Evolutionary conservation across 2,113 vertebrate genomes (phyloP).

Genomic region (Gymnogyps californianus): DNA sequence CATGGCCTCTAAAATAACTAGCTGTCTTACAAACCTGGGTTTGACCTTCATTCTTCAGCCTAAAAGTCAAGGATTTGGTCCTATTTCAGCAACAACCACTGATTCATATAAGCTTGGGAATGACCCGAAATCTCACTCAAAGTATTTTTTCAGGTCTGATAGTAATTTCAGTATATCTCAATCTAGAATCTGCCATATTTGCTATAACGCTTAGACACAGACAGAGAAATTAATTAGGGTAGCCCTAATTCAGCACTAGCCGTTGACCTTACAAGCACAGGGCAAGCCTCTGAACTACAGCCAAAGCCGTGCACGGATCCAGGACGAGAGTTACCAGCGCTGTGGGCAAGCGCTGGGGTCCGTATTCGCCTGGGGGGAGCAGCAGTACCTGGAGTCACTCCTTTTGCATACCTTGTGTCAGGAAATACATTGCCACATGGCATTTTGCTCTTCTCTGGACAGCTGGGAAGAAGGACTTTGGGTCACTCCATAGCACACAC

Average conservation of each 20-base stretch:
- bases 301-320: background rate
- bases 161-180: rapidly evolving
- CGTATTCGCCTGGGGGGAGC: background rate
- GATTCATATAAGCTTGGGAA: background rate
- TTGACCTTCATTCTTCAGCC: background rate
- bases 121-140: background rate
- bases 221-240: background rate
- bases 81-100: background rate
- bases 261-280: background rate
- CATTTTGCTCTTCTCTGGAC: background rate
- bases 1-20: background rate
- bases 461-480: background rate
- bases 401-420: no score
- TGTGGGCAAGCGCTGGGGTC: background rate
- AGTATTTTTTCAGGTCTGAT: background rate
- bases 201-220: background rate
- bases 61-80: background rate
- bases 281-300: background rate
- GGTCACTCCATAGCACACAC: background rate
- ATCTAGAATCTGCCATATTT: background rate
- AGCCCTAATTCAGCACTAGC: background rate
- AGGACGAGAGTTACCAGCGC: rapidly evolving
- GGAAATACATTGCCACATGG: rapidly evolving
- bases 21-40: background rate
- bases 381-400: background rate